Evolutionary conservation across 2,888 invertebrate species (phyloP).

Genomic region (Onchidella celtica): DNA sequence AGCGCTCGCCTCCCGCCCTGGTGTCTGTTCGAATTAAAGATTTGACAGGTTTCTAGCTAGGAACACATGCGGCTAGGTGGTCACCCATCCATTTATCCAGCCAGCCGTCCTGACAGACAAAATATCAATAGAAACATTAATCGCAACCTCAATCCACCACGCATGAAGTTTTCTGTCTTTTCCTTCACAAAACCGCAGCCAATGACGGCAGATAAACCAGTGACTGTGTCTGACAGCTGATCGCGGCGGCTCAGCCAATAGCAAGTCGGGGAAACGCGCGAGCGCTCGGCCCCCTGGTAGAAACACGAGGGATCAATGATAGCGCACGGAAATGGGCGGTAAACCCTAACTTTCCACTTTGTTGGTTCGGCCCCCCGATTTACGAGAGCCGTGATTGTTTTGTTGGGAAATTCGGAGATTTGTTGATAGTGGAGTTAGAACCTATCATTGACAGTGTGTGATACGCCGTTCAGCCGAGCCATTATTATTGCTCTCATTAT

Average conservation of each 20-base stretch:
- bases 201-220: constrained; percentile 33
- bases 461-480: constrained; percentile 19
- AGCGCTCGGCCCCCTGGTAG: constrained; percentile 28
- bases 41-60: constrained; percentile 30
- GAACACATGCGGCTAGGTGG: constrained; percentile 37
- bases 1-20: background rate
- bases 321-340: constrained; percentile 37
- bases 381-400: constrained; percentile 43
- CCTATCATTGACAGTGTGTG: constrained; percentile 45
- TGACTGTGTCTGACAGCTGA: constrained; percentile 34
- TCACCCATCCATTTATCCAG: constrained; percentile 34
- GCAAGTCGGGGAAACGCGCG: background rate
- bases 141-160: constrained; percentile 23
- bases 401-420: constrained; percentile 33
- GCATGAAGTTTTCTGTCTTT: background rate
- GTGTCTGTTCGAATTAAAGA: constrained; percentile 10
- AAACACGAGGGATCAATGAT: constrained; percentile 40
- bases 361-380: constrained; percentile 38
- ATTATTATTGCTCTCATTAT: constrained; percentile 41
- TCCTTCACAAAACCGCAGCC: constrained; percentile 12
- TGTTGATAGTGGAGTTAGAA: constrained; percentile 45
- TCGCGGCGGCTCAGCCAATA: constrained; percentile 32
- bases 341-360: constrained; percentile 25
- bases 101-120: constrained; percentile 27
- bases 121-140: constrained; percentile 36